Evolutionary conservation across 2,888 invertebrate genomes (phyloP).

Genomic region (Heliconius charithonia): DNA sequence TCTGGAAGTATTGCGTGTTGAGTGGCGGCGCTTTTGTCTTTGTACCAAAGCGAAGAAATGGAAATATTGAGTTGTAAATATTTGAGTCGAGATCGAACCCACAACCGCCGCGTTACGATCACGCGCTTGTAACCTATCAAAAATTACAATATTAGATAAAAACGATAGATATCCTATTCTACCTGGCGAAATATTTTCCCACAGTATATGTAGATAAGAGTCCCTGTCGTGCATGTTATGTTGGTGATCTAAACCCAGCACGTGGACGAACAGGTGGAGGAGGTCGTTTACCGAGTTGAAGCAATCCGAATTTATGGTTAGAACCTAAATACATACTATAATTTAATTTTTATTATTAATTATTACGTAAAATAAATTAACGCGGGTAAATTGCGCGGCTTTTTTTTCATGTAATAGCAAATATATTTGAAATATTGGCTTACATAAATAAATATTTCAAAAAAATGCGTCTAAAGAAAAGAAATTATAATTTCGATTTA

Average conservation of each 20-base stretch:
- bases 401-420: neutral
- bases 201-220: conserved; percentile 65
- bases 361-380: neutral
- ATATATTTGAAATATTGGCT: neutral
- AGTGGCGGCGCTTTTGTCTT: too few species aligned
- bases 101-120: too few species aligned
- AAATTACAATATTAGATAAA: neutral
- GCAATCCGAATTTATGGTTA: conserved; percentile 67
- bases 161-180: conserved; percentile 14
- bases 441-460: neutral
- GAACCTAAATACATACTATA: conserved; percentile 52
- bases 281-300: conserved; percentile 77
- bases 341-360: neutral
- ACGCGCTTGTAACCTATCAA: neutral
- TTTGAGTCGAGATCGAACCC: too few species aligned
- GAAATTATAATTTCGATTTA: neutral
- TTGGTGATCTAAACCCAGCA: conserved; percentile 76
- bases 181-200: conserved; percentile 71
- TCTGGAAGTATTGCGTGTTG: too few species aligned
- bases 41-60: too few species aligned
- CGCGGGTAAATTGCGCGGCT: too few species aligned
- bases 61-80: too few species aligned
- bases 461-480: neutral
- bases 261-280: conserved; percentile 72
- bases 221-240: conserved; percentile 77